Conservation (phyloP, 2,113 vertebrate species). For the Boulengeromyrus knoepffleri region DNA sequence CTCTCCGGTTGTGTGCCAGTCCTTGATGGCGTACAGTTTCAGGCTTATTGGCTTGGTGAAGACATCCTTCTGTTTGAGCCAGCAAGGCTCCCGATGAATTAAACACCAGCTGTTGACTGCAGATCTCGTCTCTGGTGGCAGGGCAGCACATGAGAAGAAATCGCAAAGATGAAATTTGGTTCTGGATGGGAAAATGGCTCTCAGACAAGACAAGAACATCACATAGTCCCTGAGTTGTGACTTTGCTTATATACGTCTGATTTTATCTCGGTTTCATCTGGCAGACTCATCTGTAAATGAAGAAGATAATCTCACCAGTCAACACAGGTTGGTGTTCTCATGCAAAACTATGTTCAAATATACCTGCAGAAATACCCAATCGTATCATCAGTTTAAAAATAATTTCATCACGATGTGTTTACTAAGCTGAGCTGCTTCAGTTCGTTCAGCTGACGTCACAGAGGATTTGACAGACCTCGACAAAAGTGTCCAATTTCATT, state of each 20-base stretch:
- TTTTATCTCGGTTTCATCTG: background rate
- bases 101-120: background rate
- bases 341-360: background rate
- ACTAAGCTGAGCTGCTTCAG: background rate
- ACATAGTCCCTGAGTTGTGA: background rate
- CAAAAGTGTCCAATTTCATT: background rate
- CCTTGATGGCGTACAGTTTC: background rate
- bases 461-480: background rate
- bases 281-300: background rate
- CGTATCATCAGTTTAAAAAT: background rate
- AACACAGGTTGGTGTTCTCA: background rate
- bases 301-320: background rate
- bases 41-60: background rate
- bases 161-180: background rate
- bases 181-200: background rate
- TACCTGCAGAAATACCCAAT: background rate
- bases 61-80: background rate
- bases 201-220: background rate
- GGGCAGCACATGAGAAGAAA: background rate
- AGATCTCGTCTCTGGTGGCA: background rate
- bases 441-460: background rate
- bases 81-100: background rate
- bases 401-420: background rate
- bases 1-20: background rate
- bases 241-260: background rate